Conservation (phyloP, 2,888 invertebrate genomes). For the Xylota segnis region DNA sequence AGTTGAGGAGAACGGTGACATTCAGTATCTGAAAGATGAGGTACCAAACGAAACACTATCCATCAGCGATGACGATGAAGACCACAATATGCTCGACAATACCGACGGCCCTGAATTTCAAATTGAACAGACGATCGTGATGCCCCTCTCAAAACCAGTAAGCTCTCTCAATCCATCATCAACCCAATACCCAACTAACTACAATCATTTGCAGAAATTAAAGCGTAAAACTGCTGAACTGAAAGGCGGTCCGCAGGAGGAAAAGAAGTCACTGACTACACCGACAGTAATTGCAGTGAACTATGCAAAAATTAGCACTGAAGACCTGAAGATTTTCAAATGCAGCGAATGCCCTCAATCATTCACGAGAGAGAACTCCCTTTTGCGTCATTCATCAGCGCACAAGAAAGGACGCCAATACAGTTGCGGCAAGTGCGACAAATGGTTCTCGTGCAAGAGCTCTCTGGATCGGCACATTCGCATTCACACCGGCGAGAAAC, state of each 20-base stretch:
- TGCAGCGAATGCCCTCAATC: slow-evolving; percentile 88
- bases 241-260: not conserved
- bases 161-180: not conserved
- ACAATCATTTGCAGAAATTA: not conserved
- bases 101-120: slow-evolving; percentile 11
- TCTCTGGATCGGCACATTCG: slow-evolving; percentile 89
- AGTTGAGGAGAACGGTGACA: slow-evolving; percentile 82
- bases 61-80: slow-evolving; percentile 66
- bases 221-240: slow-evolving; percentile 18
- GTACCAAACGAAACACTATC: slow-evolving; percentile 82
- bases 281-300: slow-evolving; percentile 5
- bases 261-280: not conserved
- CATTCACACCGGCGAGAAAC: slow-evolving; percentile 86
- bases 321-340: slow-evolving; percentile 86
- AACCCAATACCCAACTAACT: not conserved
- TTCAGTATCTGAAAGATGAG: slow-evolving; percentile 80
- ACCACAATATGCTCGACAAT: slow-evolving; percentile 77
- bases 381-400: slow-evolving; percentile 87
- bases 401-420: slow-evolving; percentile 87
- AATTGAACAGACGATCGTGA: not conserved
- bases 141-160: slow-evolving; percentile 12
- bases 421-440: slow-evolving; percentile 86
- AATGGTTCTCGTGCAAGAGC: slow-evolving; percentile 88
- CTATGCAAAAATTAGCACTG: slow-evolving; percentile 66
- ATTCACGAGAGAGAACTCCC: slow-evolving; percentile 87